phyloP scores from a whole-genome alignment of 2,113 vertebrate genomes.

The Heteronetta atricapilla region DNA sequence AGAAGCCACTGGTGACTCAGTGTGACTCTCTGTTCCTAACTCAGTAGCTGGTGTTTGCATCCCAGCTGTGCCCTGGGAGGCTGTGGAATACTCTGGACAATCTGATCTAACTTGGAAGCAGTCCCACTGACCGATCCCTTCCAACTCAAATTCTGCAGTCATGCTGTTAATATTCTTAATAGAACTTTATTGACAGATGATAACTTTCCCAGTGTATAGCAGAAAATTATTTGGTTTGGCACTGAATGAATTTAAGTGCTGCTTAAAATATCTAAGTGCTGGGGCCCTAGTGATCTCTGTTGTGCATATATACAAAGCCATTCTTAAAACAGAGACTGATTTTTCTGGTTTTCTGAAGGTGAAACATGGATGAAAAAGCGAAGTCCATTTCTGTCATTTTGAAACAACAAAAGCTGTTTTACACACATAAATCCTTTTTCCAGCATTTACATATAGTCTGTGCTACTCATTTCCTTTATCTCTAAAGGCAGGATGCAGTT shows the following conservation, averaged over 20 bases:
- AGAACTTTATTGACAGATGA: neutral
- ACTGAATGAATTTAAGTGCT: neutral
- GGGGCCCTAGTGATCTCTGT: neutral
- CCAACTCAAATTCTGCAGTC: neutral
- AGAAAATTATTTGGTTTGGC: neutral
- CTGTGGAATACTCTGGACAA: neutral
- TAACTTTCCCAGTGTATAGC: neutral
- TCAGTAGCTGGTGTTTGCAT: neutral
- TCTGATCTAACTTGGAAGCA: neutral
- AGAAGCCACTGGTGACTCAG: neutral
- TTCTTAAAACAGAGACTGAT: neutral
- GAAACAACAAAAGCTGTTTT: neutral
- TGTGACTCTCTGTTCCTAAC: neutral
- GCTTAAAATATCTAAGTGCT: neutral
- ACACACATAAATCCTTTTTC: neutral
- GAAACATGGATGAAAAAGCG: neutral
- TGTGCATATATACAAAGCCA: fast-evolving
- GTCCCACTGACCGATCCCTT: neutral
- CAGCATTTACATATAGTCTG: neutral
- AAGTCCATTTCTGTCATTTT: fast-evolving
- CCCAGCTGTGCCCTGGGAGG: neutral
- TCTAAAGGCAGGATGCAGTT: neutral
- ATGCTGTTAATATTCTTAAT: neutral
- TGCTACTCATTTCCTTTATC: neutral
- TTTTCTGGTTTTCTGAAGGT: neutral